Percentiles rank a stretch among this genome's conserved stretches.
phyloP scores from a whole-genome alignment of 2,888 invertebrate genomes.

The Coronaproctus castanopsis region DNA sequence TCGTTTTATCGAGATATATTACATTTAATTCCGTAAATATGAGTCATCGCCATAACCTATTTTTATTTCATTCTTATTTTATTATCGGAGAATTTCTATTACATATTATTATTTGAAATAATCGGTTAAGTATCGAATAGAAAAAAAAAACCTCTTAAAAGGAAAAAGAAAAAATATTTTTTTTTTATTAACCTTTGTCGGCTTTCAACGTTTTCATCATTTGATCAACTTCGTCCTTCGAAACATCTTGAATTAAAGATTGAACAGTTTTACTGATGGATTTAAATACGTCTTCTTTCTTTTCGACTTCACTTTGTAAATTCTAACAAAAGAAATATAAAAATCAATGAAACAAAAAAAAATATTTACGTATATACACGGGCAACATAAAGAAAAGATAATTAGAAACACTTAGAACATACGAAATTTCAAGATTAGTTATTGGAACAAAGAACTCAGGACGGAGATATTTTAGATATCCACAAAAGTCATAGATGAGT shows the following conservation, averaged over 20 bases:
- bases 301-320: constrained; percentile 60
- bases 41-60: too few relatives aligned
- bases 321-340: constrained; percentile 28
- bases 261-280: constrained; percentile 81
- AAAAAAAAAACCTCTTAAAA: background rate
- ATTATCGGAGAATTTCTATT: too few relatives aligned
- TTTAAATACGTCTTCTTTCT: constrained; percentile 75
- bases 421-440: background rate
- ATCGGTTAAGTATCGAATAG: too few relatives aligned
- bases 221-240: constrained; percentile 71
- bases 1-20: too few relatives aligned
- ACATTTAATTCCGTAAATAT: too few relatives aligned
- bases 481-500: too few relatives aligned
- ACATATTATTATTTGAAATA: too few relatives aligned
- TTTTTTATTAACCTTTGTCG: constrained; percentile 38
- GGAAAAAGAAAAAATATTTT: too few relatives aligned
- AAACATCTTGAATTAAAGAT: constrained; percentile 66
- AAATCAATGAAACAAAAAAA: background rate
- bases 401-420: too few relatives aligned
- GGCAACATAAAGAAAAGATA: background rate
- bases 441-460: too few relatives aligned
- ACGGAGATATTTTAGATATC: too few relatives aligned
- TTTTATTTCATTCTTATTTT: too few relatives aligned
- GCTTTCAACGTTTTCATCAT: constrained; percentile 74
- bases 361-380: constrained; percentile 13